Evolutionary conservation across 2,113 vertebrate genomes (phyloP).

Genomic region (Nanorana parkeri): DNA sequence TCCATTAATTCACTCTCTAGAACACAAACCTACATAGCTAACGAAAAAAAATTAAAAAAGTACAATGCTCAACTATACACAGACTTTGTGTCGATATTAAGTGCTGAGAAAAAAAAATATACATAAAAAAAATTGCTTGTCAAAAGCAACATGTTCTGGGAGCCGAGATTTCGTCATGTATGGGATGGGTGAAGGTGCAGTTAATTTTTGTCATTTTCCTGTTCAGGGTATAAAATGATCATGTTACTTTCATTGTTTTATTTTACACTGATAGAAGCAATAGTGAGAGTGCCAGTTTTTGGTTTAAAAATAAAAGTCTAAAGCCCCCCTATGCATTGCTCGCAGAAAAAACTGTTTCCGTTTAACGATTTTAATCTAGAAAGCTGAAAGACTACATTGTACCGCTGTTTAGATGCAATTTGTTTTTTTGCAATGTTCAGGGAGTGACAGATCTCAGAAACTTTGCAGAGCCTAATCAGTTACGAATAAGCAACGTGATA

Average conservation of each 20-base stretch:
- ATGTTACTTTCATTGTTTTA: not conserved
- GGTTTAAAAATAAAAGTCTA: not conserved
- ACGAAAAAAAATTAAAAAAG: constrained; percentile 66
- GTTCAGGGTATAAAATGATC: constrained; percentile 9
- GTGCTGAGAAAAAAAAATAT: constrained; percentile 75
- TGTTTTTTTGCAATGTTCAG: not conserved
- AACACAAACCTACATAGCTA: constrained; percentile 73
- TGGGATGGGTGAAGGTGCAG: constrained; percentile 26
- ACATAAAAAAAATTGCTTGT: constrained; percentile 31
- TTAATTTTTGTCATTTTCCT: not conserved
- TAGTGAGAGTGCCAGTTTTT: constrained; percentile 5
- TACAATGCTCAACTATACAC: constrained; percentile 85
- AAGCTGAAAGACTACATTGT: not conserved
- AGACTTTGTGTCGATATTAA: constrained; percentile 88
- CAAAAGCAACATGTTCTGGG: constrained; percentile 1
- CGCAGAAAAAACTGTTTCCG: too few relatives aligned
- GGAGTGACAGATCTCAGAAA: not conserved
- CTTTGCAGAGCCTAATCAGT: not conserved
- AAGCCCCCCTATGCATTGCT: not conserved
- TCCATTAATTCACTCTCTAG: constrained; percentile 69
- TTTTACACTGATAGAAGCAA: not conserved
- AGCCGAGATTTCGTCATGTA: not conserved
- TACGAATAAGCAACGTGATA: too few relatives aligned
- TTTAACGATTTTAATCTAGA: not conserved
- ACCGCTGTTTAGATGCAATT: not conserved